Evolutionary conservation across 2,888 invertebrate genomes (phyloP), one percentile per base, ranked within the genome.

Genomic region (Meiosimyza decipiens): DNA sequence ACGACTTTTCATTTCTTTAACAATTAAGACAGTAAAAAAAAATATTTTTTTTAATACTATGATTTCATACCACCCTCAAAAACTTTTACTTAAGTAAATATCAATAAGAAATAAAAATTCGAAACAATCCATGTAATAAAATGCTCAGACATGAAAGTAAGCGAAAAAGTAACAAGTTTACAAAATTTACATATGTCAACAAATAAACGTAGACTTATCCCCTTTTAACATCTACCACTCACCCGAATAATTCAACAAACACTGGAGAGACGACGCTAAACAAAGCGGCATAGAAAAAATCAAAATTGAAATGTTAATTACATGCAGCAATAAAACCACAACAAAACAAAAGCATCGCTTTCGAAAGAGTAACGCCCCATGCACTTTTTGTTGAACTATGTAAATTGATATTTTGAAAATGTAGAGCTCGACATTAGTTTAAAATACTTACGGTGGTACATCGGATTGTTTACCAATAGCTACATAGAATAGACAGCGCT

Each of bases 101-200:
- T 40, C 40, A 40, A 40, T 40, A 40, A 40, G 1, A 40, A 40
- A 40, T n/a, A n/a, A 40, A 40, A 40, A 40, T 4, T 40, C 40
- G 16, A 63, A 40, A 57, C 13, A 28, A 11, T 57, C 7, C 16
- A 16, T 62, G 66, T 67, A 72, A 71, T 72, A 72, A 70, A 72
- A 66, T 66, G 60, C 72, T 68, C 65, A 67, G 71, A 72, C 63
- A 69, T 66, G 52, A 67, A 59, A 57, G 28, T 47, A 64, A 62
- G 50, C 71, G 55, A 66, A 74, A 54, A 60, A 60, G 62, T 62
- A 70, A 62, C 60, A 70, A 70, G 18, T 70, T 70, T 62, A n/a
- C 50, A 71, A 75, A 76, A 79, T 79, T 78, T 79, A 72, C 78
- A 78, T 79, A 79, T 75, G 77, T 78, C 77, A 78, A 78, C 79